These are phyloP conservation scores for Coelopa frigida DNA, from an alignment of 1,140 invertebrate species.

Conservation along the genomic window DNA sequence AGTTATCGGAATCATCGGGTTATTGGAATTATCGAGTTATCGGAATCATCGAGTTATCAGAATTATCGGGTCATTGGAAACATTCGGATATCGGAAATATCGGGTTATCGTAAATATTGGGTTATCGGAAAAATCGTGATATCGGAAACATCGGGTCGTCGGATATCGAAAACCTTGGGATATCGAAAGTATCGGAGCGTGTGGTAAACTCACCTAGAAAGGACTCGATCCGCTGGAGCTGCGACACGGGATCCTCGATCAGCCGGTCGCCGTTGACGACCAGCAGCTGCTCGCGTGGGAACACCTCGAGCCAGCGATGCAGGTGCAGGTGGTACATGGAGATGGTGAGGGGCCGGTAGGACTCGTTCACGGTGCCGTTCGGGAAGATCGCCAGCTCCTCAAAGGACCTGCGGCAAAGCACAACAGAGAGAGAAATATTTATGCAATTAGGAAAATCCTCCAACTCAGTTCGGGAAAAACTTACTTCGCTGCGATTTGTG, in stretches of 20 bases:
- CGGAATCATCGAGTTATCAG: too few species aligned
- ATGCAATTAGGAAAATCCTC: too few species aligned
- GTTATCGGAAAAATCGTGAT: too few species aligned
- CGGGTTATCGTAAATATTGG: too few species aligned
- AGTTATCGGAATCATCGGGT: too few species aligned
- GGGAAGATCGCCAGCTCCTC: constrained; percentile 72
- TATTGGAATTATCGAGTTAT: too few species aligned
- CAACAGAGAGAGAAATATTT: constrained; percentile 13
- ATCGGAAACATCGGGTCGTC: too few species aligned
- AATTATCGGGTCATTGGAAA: too few species aligned
- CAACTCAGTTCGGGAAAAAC: too few species aligned
- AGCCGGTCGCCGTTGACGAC: constrained; percentile 93
- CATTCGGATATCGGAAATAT: too few species aligned
- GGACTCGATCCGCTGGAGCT: constrained; percentile 77
- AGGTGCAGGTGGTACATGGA: constrained; percentile 81
- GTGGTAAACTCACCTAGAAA: constrained; percentile 74
- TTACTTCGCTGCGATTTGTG: constrained; percentile 41
- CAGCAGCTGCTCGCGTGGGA: constrained; percentile 82
- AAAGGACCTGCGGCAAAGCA: constrained; percentile 53
- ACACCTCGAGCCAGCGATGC: constrained; percentile 77
- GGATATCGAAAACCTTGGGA: too few species aligned
- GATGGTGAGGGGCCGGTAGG: constrained; percentile 71
- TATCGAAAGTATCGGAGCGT: too few species aligned
- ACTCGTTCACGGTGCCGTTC: constrained; percentile 75
- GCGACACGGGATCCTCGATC: constrained; percentile 89